phyloP scores from a whole-genome alignment of 1,140 invertebrate genomes.

The Liolophura sinensis region DNA sequence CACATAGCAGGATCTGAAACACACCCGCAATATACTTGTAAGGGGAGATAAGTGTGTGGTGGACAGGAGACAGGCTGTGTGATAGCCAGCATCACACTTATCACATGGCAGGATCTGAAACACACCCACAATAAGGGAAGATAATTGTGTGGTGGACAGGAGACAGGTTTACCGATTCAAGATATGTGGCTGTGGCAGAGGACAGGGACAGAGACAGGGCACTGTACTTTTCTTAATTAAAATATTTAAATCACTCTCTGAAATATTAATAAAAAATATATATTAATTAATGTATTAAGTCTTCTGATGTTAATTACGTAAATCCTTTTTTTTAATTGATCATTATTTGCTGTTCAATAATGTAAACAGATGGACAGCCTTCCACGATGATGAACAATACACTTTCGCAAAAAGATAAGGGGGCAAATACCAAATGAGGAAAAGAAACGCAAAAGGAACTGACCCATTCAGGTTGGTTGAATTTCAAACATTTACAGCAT shows the following conservation, averaged over 20 bases:
- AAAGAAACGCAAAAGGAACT: constrained; percentile 9
- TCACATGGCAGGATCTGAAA: not conserved
- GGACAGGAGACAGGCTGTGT: not conserved
- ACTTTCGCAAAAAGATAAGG: not conserved
- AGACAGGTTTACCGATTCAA: constrained; percentile 92
- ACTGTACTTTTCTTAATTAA: too few relatives aligned
- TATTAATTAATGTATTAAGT: too few relatives aligned
- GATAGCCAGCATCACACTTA: not conserved
- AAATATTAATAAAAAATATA: too few relatives aligned
- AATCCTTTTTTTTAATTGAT: too few relatives aligned
- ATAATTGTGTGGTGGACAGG: not conserved
- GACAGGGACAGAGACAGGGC: too few relatives aligned
- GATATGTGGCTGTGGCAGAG: too few relatives aligned
- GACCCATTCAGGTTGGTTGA: constrained; percentile 87
- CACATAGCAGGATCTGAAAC: constrained; percentile 1
- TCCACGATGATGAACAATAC: not conserved
- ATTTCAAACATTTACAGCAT: constrained; percentile 85
- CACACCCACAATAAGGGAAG: not conserved
- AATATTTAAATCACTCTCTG: too few relatives aligned
- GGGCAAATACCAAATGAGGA: not conserved
- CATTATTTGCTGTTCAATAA: not conserved
- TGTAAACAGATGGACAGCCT: not conserved
- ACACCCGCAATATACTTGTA: not conserved
- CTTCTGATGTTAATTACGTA: too few relatives aligned
- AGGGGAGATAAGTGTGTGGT: not conserved